A percentile compares a stretch with the other conserved stretches of the same genome.
Evolutionary conservation across 2,797 vertebrate species (phyloP).

Genomic region (Rhynchotus rufescens): DNA sequence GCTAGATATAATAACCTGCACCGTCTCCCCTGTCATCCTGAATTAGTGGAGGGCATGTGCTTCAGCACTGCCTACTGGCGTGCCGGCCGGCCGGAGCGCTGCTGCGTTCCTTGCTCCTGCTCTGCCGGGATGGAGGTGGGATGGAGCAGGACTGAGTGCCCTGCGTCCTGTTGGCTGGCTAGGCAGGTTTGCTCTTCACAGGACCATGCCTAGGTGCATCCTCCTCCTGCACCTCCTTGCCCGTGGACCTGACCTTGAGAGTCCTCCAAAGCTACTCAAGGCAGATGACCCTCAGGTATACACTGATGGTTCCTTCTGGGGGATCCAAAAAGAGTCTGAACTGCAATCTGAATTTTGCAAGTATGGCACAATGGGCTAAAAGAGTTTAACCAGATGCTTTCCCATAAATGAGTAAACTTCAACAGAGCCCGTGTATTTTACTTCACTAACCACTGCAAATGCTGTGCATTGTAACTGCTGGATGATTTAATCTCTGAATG

Average conservation of each 20-base stretch:
- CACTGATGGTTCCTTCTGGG: background rate
- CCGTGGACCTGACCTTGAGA: background rate
- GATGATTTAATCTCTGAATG: background rate
- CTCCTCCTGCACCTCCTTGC: background rate
- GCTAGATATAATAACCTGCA: constrained; percentile 30
- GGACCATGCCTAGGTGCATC: background rate
- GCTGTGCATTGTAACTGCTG: background rate
- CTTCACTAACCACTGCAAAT: background rate
- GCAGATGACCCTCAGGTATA: background rate
- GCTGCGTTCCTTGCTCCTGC: background rate
- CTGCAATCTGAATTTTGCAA: no score
- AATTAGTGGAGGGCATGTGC: background rate
- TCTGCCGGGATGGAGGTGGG: background rate
- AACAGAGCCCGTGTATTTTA: background rate
- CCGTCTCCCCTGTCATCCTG: constrained; percentile 58
- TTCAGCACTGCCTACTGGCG: background rate
- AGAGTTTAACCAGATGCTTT: background rate
- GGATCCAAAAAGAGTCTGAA: background rate
- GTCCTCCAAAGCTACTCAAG: background rate
- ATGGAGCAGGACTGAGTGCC: background rate
- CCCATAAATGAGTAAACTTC: background rate
- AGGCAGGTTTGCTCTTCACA: background rate
- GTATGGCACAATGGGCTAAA: background rate
- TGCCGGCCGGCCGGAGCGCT: background rate
- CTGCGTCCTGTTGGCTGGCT: background rate